Evolutionary conservation across 2,888 invertebrate genomes (phyloP), one percentile per base, ranked within the genome.

Genomic region (Trilocha varians): DNA sequence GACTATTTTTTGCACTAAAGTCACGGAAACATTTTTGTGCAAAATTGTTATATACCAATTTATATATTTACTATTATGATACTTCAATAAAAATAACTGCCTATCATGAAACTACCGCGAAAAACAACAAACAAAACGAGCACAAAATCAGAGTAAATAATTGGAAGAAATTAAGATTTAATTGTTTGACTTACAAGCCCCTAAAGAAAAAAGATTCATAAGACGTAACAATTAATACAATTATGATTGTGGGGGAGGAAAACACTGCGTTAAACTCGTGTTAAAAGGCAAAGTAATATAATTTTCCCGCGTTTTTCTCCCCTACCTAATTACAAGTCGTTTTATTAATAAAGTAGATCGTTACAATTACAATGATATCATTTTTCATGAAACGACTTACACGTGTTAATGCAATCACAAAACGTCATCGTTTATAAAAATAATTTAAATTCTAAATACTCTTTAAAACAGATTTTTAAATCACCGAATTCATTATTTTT

Each of bases 221-320:
- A 69, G 60, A 64, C 58, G 50, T 64, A 66, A 71, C 73, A 78
- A 80, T 80, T 82, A 83, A 79, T 73, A 73, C 74, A 78, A 78
- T 82, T 76, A 80, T 65, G 65, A 70, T 63, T 65, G 68, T 56
- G 65, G 65, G 72, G 76, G 77, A 65, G 65, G 62, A 64, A 78
- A 78, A 78, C 75, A 78, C 70, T 55, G 70, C 64, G 73, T 72
- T 68, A 68, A 71, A 74, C 61, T 70, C 73, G 62, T 66, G 71
- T 74, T 78, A 78, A 75, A 71, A 66, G 63, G 58, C 65, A 64
- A 65, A 71, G 71, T 78, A 78, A 84, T 71, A 75, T 61, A 74
- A 82, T 83, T 80, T 82, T 71, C 70, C 71, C 68, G 72, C 65
- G 64, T 80, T 82, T 83, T 79, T 78, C 78, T 70, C 80, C 84